A percentile compares a stretch with the other conserved stretches of the same genome.
These are phyloP conservation scores for Acrocephalus scirpaceus DNA, from an alignment of 2,797 vertebrate species.

Conservation along the genomic window DNA sequence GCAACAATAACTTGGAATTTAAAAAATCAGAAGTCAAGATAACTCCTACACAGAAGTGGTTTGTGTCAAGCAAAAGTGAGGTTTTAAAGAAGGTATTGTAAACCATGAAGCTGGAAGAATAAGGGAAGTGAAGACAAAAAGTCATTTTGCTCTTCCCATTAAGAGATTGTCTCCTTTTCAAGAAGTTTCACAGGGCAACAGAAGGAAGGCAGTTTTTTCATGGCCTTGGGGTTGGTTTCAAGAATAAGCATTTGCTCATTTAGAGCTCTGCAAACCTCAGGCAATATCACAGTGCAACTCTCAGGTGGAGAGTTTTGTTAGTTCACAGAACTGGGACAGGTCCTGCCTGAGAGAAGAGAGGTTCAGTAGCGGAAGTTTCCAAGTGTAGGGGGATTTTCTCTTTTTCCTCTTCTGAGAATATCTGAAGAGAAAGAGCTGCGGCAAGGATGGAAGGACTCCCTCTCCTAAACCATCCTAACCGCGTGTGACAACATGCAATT, in stretches of 20 bases:
- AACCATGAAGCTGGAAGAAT: background rate
- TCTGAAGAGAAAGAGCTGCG: background rate
- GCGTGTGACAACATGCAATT: background rate
- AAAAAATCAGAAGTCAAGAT: background rate
- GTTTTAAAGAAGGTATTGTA: background rate
- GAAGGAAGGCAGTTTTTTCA: background rate
- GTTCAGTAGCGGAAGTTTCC: constrained; percentile 2
- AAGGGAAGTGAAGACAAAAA: background rate
- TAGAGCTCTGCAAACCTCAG: background rate
- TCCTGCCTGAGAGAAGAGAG: background rate
- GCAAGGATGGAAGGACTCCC: background rate
- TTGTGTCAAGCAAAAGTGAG: background rate
- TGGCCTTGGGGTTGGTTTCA: background rate
- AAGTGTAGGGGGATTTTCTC: background rate
- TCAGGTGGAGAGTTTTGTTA: background rate
- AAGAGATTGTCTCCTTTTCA: background rate
- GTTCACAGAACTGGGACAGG: background rate
- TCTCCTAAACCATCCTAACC: background rate
- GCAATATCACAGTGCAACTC: background rate
- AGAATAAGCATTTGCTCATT: background rate
- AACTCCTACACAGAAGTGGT: background rate
- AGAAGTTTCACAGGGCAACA: background rate
- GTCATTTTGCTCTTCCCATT: background rate
- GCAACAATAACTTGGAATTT: background rate
- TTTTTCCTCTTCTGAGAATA: constrained; percentile 3